These are phyloP conservation scores for Phylloscopus trochilus DNA, from an alignment of 2,113 vertebrate genomes.

Conservation along the genomic window DNA sequence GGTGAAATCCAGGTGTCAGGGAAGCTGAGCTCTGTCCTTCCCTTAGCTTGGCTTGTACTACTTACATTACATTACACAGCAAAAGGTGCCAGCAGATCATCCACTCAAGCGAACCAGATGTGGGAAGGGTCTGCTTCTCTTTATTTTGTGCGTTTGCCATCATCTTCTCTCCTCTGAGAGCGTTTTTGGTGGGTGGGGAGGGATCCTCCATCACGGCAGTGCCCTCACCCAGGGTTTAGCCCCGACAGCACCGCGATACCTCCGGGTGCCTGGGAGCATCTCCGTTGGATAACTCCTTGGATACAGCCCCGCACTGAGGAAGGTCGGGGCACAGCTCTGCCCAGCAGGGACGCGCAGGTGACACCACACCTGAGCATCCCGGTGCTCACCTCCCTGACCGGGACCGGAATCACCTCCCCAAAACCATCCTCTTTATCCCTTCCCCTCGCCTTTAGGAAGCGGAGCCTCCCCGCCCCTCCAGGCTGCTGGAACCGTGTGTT, in stretches of 20 bases:
- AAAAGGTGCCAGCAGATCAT: not conserved
- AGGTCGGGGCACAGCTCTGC: rapidly evolving
- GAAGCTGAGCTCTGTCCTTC: not conserved
- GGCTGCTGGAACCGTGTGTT: not conserved
- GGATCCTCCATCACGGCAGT: too few relatives aligned
- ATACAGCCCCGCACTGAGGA: not conserved
- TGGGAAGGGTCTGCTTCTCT: not conserved
- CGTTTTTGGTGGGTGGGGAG: not conserved
- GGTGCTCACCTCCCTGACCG: too few relatives aligned
- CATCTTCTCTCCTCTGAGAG: not conserved
- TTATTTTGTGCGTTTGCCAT: not conserved
- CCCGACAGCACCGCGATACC: not conserved
- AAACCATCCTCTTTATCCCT: not conserved
- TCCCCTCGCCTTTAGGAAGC: rapidly evolving
- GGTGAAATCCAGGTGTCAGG: not conserved
- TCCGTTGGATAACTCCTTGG: rapidly evolving
- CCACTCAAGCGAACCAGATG: not conserved
- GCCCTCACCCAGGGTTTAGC: not conserved
- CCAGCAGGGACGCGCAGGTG: not conserved
- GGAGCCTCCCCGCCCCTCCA: rapidly evolving
- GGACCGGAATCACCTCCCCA: too few relatives aligned
- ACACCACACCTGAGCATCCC: not conserved
- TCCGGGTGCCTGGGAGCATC: not conserved
- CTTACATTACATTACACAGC: rapidly evolving
- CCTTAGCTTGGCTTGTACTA: not conserved